These are phyloP conservation scores for Xiphophorus birchmanni DNA, from an alignment of 2,797 vertebrate species.

Conservation along the genomic window DNA sequence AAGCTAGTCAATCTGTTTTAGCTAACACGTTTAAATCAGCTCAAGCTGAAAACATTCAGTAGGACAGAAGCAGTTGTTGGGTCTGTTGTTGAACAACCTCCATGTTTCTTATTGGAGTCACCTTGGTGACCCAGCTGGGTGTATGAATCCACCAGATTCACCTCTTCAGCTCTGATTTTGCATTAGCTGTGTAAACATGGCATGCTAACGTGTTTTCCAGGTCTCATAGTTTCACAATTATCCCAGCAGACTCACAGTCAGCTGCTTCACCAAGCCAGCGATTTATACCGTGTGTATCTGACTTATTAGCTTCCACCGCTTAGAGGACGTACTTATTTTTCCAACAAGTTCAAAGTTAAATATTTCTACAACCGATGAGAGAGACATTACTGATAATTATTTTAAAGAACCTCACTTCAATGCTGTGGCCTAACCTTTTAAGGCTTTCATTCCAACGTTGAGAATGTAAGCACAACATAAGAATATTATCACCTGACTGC, in stretches of 20 bases:
- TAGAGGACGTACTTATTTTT: neutral
- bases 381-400: neutral
- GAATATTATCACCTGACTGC: slow-evolving; percentile 12
- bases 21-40: neutral
- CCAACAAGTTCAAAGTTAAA: neutral
- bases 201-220: neutral
- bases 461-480: slow-evolving; percentile 9
- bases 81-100: neutral
- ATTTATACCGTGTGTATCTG: too few species aligned
- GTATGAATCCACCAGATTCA: neutral
- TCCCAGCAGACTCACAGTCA: neutral
- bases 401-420: neutral
- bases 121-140: neutral
- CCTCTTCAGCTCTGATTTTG: neutral
- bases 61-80: neutral
- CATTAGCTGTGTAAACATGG: neutral
- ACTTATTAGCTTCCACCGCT: neutral
- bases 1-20: neutral
- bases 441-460: slow-evolving; percentile 8
- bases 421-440: neutral
- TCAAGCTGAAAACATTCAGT: neutral
- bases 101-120: neutral
- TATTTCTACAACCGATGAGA: neutral
- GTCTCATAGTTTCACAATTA: neutral
- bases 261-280: neutral